Conservation (phyloP, 1,140 invertebrate genomes). For the Apolygus lucorum region DNA sequence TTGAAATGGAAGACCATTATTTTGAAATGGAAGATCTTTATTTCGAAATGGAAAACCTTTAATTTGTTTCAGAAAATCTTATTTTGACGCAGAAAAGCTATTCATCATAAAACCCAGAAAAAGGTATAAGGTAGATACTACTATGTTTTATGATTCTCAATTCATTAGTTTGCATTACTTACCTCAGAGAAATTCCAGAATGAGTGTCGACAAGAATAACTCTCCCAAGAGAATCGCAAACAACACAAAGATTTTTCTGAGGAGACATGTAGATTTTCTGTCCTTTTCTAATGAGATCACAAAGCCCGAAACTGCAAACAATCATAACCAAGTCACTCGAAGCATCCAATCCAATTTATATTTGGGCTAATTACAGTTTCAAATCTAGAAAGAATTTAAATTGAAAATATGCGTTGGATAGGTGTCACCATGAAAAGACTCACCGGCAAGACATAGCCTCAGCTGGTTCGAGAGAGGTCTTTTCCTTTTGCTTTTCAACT, state of each 20-base stretch:
- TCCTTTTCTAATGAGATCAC: slow-evolving; percentile 67
- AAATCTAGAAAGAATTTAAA: background rate
- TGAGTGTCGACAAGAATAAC: slow-evolving; percentile 75
- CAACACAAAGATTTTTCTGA: slow-evolving; percentile 64
- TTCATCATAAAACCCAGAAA: too few species aligned
- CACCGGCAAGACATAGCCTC: slow-evolving; percentile 55
- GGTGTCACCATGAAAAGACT: background rate
- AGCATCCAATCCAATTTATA: too few species aligned
- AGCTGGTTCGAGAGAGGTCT: slow-evolving; percentile 44
- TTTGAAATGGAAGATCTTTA: too few species aligned
- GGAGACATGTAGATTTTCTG: slow-evolving; percentile 65
- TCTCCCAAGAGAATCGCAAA: slow-evolving; percentile 77
- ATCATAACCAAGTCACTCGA: too few species aligned
- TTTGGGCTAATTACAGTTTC: too few species aligned
- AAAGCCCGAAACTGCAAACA: slow-evolving; percentile 61
- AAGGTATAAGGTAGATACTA: too few species aligned
- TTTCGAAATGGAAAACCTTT: too few species aligned
- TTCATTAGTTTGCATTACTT: too few species aligned
- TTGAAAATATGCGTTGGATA: too few species aligned
- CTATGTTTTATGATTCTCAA: background rate
- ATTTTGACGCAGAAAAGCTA: too few species aligned
- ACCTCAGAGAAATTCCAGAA: slow-evolving; percentile 70
- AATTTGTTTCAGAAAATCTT: too few species aligned
- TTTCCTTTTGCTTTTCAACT: slow-evolving; percentile 39
- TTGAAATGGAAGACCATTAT: too few species aligned